These are phyloP conservation scores for Pachycephala philippinensis DNA, from an alignment of 2,113 vertebrate species.

Conservation along the genomic window DNA sequence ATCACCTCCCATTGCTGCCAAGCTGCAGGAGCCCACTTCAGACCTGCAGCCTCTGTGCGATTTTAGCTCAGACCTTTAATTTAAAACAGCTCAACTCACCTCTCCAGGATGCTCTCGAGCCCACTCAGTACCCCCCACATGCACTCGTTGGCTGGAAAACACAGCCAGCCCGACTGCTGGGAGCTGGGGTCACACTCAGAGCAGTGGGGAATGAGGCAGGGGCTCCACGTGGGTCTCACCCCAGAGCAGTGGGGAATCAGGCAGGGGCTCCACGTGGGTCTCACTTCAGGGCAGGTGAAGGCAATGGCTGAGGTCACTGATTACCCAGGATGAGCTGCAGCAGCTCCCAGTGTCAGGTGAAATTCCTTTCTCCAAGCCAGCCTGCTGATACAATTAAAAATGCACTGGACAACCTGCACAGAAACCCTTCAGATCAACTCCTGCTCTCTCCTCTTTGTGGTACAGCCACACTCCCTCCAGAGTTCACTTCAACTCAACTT, in stretches of 20 bases:
- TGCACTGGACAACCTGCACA: neutral
- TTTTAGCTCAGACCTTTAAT: neutral
- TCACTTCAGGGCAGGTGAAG: neutral
- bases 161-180: accelerated
- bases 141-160: neutral
- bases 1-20: neutral
- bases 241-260: neutral
- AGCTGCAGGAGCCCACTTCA: neutral
- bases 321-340: neutral
- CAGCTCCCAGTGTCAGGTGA: neutral
- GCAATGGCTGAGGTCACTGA: neutral
- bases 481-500: neutral
- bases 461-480: neutral
- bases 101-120: neutral
- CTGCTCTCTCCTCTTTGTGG: accelerated
- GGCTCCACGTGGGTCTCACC: accelerated
- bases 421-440: neutral
- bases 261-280: accelerated
- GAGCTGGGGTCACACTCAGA: accelerated
- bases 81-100: neutral
- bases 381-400: neutral
- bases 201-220: neutral
- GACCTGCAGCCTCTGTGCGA: neutral
- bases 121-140: accelerated
- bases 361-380: neutral